Evolutionary conservation across 2,113 vertebrate genomes (phyloP).

Genomic region (Calidris pygmaea): DNA sequence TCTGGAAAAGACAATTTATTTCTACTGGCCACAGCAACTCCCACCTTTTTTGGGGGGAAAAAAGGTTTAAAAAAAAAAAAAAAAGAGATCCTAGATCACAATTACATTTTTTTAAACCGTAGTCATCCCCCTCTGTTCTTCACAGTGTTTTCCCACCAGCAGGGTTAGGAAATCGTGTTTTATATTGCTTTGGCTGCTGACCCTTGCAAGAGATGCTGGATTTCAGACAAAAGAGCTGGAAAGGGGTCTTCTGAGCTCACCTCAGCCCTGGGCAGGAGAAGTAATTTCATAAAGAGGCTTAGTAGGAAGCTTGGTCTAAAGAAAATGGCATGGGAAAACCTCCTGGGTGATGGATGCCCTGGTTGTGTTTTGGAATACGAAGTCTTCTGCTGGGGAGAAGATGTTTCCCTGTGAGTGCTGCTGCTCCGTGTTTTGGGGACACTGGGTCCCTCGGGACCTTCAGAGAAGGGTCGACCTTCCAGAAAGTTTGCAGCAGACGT

Average conservation of each 20-base stretch:
- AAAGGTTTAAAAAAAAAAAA: not conserved
- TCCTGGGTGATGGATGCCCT: not conserved
- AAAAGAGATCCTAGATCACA: not conserved
- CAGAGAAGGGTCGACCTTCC: not conserved
- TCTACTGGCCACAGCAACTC: not conserved
- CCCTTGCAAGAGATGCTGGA: not conserved
- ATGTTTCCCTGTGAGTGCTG: fast-evolving
- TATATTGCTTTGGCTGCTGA: conserved; percentile 9
- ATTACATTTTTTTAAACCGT: not conserved
- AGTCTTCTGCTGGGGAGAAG: not conserved
- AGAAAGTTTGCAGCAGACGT: not conserved
- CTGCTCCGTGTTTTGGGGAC: not conserved
- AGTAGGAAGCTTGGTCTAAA: not conserved
- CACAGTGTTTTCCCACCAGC: conserved; percentile 18
- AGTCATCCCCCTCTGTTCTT: not conserved
- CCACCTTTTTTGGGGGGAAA: not conserved
- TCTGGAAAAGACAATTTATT: not conserved
- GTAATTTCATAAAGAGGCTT: not conserved
- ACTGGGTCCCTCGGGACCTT: not conserved
- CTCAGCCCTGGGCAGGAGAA: not conserved
- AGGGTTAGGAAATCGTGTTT: not conserved
- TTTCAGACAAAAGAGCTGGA: not conserved
- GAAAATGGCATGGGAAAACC: not conserved
- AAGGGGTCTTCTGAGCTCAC: conserved; percentile 19
- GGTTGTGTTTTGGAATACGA: not conserved